phyloP scores from a whole-genome alignment of 2,797 vertebrate species.

The Capromys pilorides region DNA sequence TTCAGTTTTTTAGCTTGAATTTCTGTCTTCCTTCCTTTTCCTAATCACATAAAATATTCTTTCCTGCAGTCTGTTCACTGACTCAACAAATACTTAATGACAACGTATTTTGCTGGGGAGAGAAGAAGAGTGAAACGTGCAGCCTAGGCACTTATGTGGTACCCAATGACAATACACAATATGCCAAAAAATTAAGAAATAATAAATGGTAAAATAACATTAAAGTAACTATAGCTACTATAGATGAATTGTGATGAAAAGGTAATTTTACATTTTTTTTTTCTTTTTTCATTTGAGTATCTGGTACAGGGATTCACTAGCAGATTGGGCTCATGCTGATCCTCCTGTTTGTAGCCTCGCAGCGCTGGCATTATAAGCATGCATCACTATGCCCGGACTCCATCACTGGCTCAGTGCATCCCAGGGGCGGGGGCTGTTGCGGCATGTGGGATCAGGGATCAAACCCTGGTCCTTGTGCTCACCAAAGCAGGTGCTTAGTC shows the following conservation, averaged over 20 bases:
- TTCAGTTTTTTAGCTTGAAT: not conserved
- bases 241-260: not conserved
- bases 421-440: too few relatives aligned
- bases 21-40: not conserved
- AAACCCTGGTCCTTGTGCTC: too few relatives aligned
- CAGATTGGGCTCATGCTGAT: too few relatives aligned
- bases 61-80: not conserved
- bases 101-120: not conserved
- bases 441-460: too few relatives aligned
- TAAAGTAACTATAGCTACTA: not conserved
- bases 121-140: not conserved
- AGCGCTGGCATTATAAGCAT: too few relatives aligned
- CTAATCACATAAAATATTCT: not conserved
- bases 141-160: not conserved
- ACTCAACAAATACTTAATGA: not conserved
- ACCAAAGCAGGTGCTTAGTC: too few relatives aligned
- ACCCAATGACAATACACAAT: not conserved
- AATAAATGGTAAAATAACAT: not conserved
- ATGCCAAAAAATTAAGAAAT: not conserved
- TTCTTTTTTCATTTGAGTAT: too few relatives aligned
- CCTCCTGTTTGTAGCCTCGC: too few relatives aligned
- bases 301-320: too few relatives aligned
- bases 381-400: too few relatives aligned
- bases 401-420: too few relatives aligned
- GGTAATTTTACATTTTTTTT: not conserved